A percentile compares a stretch with the other conserved stretches of the same genome.
Evolutionary conservation across 1,140 invertebrate genomes (phyloP).

Genomic region (Macrostomum lignano): DNA sequence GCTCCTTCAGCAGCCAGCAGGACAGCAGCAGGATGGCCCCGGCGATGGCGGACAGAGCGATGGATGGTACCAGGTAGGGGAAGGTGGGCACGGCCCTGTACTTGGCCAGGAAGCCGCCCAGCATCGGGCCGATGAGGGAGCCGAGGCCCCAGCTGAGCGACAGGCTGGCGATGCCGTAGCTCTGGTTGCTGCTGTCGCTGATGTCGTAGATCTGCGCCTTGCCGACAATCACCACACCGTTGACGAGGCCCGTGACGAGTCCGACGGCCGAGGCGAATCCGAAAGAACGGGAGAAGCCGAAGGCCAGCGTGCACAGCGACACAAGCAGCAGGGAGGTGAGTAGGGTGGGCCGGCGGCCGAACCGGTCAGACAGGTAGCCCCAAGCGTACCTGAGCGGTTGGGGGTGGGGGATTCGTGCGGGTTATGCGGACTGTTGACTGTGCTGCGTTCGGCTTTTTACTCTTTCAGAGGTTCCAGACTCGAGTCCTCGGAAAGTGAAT

Average conservation of each 20-base stretch:
- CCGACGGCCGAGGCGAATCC: slow-evolving; percentile 12
- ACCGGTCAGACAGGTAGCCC: slow-evolving; percentile 19
- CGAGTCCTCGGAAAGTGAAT: too few relatives aligned
- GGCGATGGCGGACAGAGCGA: too few relatives aligned
- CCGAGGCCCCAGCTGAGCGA: slow-evolving; percentile 17
- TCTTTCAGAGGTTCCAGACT: too few relatives aligned
- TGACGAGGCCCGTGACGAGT: slow-evolving; percentile 14
- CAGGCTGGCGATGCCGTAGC: slow-evolving; percentile 15
- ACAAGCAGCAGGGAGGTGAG: slow-evolving; percentile 12
- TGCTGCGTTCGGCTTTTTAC: too few relatives aligned
- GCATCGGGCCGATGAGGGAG: slow-evolving; percentile 14
- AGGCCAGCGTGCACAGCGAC: slow-evolving; percentile 12
- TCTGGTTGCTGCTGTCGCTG: slow-evolving; percentile 19
- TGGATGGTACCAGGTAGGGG: too few relatives aligned
- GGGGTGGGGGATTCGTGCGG: too few relatives aligned
- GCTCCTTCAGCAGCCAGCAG: too few relatives aligned
- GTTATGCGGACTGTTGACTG: too few relatives aligned
- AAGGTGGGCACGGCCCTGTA: too few relatives aligned
- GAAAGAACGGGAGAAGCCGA: slow-evolving; percentile 15
- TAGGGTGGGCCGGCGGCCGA: slow-evolving; percentile 13
- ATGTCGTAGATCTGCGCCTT: slow-evolving; percentile 20
- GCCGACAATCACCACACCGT: slow-evolving; percentile 16
- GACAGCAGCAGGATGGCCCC: too few relatives aligned
- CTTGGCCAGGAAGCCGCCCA: too few relatives aligned
- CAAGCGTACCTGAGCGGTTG: slow-evolving; percentile 21